A percentile compares a stretch with the other conserved stretches of the same genome.
phyloP scores from a whole-genome alignment of 2,888 invertebrate genomes.

The Aromia moschata region DNA sequence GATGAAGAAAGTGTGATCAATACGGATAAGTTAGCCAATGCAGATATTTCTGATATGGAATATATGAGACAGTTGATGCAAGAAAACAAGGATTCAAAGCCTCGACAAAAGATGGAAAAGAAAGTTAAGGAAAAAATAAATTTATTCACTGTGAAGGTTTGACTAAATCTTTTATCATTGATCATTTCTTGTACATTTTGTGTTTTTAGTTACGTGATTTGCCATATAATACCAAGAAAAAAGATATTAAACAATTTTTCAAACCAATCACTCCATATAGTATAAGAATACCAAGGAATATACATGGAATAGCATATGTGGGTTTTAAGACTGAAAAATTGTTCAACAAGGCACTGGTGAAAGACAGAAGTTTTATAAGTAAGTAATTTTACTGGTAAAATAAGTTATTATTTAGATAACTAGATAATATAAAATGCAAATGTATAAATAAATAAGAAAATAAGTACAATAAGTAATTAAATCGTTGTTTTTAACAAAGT shows the following conservation, averaged over 20 bases:
- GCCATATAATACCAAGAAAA: constrained; percentile 82
- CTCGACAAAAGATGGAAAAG: constrained; percentile 59
- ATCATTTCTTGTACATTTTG: constrained; percentile 1
- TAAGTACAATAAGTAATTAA: too few relatives aligned
- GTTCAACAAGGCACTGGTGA: constrained; percentile 80
- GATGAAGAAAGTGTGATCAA: constrained; percentile 37
- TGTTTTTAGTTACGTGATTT: constrained; percentile 72
- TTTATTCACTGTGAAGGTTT: constrained; percentile 71
- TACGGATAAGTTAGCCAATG: constrained; percentile 70
- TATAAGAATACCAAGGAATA: constrained; percentile 79
- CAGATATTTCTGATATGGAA: constrained; percentile 78
- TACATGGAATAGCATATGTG: constrained; percentile 89
- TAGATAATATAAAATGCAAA: too few relatives aligned
- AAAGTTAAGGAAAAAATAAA: constrained; percentile 58
- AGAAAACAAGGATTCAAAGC: constrained; percentile 48
- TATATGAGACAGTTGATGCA: constrained; percentile 77
- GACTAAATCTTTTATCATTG: background rate
- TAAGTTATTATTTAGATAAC: too few relatives aligned
- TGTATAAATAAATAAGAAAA: too few relatives aligned
- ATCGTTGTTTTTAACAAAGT: too few relatives aligned
- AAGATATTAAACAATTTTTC: constrained; percentile 86
- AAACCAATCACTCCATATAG: constrained; percentile 81
- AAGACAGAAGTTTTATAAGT: constrained; percentile 88
- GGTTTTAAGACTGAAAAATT: constrained; percentile 87
- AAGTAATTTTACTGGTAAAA: too few relatives aligned